A percentile compares a stretch with the other conserved stretches of the same genome.
These are phyloP conservation scores for Solenodon paradoxus DNA, from an alignment of 2,113 vertebrate genomes.

Conservation along the genomic window DNA sequence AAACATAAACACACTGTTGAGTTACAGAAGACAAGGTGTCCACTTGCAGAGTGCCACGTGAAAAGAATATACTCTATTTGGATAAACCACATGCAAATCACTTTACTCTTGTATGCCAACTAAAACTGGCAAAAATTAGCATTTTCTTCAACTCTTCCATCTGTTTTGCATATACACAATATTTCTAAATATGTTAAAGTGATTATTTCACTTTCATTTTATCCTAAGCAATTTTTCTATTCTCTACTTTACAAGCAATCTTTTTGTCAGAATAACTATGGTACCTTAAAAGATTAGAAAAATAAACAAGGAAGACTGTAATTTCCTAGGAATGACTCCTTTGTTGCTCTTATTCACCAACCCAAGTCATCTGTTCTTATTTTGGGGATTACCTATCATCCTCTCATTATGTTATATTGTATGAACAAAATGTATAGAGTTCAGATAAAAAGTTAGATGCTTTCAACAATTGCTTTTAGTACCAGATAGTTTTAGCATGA, in stretches of 20 bases:
- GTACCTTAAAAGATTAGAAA: background rate
- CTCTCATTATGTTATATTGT: background rate
- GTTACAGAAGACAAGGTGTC: background rate
- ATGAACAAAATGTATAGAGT: background rate
- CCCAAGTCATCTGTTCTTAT: background rate
- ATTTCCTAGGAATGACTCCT: background rate
- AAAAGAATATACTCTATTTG: background rate
- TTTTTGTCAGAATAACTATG: background rate
- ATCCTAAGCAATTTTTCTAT: background rate
- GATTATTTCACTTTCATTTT: background rate
- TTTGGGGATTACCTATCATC: background rate
- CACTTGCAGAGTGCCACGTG: background rate
- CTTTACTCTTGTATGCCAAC: background rate
- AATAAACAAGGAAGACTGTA: background rate
- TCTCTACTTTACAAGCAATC: background rate
- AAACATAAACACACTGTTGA: background rate
- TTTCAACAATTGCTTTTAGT: background rate
- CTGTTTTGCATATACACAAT: background rate
- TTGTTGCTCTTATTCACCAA: background rate
- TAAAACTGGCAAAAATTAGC: background rate
- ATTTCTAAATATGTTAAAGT: background rate
- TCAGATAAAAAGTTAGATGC: background rate
- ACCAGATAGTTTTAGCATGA: background rate
- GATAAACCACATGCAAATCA: background rate
- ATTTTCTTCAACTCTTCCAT: background rate